Conservation (phyloP, 2,888 invertebrate species). For the Amphimallon solstitiale region DNA sequence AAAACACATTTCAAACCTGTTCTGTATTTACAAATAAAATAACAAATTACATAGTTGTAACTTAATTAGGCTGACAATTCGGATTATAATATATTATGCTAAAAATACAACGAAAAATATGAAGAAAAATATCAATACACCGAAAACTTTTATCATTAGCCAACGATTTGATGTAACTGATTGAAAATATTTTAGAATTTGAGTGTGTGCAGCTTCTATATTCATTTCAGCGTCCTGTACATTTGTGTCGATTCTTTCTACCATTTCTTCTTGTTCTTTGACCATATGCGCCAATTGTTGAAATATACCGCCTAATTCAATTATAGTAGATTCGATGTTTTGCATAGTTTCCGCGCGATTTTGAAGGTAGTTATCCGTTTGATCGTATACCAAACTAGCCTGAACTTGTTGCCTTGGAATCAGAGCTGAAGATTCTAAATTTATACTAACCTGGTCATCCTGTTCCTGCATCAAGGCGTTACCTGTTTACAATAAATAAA, state of each 20-base stretch:
- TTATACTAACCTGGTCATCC: slow-evolving; percentile 81
- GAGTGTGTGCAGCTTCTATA: slow-evolving; percentile 96
- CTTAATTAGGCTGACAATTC: background rate
- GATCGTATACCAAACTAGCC: slow-evolving; percentile 83
- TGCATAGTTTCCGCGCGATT: slow-evolving; percentile 98
- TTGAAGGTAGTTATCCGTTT: slow-evolving; percentile 89
- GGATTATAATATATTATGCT: slow-evolving; percentile 64
- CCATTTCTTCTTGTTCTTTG: slow-evolving; percentile 98
- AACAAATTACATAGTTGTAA: background rate
- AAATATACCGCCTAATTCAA: slow-evolving; percentile 98
- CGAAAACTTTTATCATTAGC: slow-evolving; percentile 99
- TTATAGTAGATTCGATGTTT: slow-evolving; percentile 98
- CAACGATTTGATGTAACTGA: slow-evolving; percentile 97
- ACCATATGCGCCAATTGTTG: slow-evolving; percentile 97
- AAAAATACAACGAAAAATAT: slow-evolving; percentile 98
- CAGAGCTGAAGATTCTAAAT: slow-evolving; percentile 74
- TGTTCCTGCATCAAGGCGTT: slow-evolving; percentile 66
- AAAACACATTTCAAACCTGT: background rate
- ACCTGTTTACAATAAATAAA: too few relatives aligned
- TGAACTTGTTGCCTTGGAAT: slow-evolving; percentile 64
- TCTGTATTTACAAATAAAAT: too few relatives aligned
- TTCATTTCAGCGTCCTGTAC: slow-evolving; percentile 95
- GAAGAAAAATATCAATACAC: slow-evolving; percentile 97
- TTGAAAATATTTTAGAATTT: slow-evolving; percentile 98
- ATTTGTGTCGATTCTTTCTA: slow-evolving; percentile 96